Conservation (phyloP, 2,888 invertebrate genomes). For the Cloeon dipterum region DNA sequence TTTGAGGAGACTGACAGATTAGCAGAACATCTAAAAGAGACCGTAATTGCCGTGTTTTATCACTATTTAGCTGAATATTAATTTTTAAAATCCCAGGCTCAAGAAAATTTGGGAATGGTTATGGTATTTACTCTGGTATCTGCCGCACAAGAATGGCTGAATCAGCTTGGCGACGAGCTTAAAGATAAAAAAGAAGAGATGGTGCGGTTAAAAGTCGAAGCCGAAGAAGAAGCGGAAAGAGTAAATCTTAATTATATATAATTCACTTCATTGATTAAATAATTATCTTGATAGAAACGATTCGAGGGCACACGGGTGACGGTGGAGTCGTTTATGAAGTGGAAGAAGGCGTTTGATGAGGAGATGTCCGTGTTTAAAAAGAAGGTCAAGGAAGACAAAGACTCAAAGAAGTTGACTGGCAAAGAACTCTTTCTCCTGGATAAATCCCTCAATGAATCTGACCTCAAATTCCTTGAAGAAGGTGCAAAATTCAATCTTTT, state of each 20-base stretch:
- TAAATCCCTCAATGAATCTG: constrained; percentile 83
- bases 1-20: constrained; percentile 48
- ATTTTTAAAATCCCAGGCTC: constrained; percentile 29
- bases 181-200: constrained; percentile 48
- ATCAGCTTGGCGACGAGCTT: constrained; percentile 57
- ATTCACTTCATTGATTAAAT: constrained; percentile 3
- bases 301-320: constrained; percentile 91
- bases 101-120: constrained; percentile 87
- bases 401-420: constrained; percentile 70
- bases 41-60: constrained; percentile 21
- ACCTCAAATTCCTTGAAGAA: constrained; percentile 84
- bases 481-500: no score
- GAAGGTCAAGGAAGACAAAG: constrained; percentile 42
- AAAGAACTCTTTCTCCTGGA: constrained; percentile 84
- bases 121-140: constrained; percentile 93
- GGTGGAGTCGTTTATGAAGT: constrained; percentile 82
- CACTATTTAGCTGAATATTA: constrained; percentile 1
- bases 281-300: constrained; percentile 20
- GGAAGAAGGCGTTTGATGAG: constrained; percentile 83
- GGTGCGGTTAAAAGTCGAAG: constrained; percentile 37
- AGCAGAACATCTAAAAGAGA: constrained; percentile 37
- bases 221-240: constrained; percentile 72
- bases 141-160: constrained; percentile 80
- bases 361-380: constrained; percentile 44
- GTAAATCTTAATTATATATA: no score